Evolutionary conservation across 2,888 invertebrate genomes (phyloP).

Genomic region (Caenorhabditis auriculariae): DNA sequence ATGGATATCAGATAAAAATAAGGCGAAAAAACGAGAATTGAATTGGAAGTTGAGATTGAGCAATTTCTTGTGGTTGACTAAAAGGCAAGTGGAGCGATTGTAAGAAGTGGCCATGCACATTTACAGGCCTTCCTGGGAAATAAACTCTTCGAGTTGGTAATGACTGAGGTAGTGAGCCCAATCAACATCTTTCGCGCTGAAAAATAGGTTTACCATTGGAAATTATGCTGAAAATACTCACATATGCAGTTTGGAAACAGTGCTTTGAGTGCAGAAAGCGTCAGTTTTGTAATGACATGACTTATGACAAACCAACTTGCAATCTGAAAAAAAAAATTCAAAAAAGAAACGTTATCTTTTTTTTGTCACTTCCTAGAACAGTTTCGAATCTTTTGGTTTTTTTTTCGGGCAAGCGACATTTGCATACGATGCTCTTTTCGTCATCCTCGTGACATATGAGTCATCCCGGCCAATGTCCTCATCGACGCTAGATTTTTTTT

Average conservation of each 20-base stretch:
- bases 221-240: conserved; percentile 15
- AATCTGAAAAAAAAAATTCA: conserved; percentile 52
- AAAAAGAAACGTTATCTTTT: no score
- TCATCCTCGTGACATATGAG: no score
- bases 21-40: no score
- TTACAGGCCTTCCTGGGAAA: conserved; percentile 53
- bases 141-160: conserved; percentile 56
- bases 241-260: conserved; percentile 49
- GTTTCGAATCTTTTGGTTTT: no score
- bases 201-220: conserved; percentile 4
- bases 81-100: background rate
- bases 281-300: conserved; percentile 59
- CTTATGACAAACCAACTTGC: conserved; percentile 62
- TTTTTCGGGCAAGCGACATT: no score
- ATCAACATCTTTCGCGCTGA: conserved; percentile 56
- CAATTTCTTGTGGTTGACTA: background rate
- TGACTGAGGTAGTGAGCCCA: conserved; percentile 59
- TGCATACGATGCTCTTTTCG: no score
- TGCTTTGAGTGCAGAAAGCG: conserved; percentile 53
- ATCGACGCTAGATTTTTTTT: no score
- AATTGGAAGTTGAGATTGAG: no score
- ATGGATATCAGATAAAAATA: no score
- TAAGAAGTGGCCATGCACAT: background rate
- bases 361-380: no score
- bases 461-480: no score